A percentile compares a stretch with the other conserved stretches of the same genome.
Conservation (phyloP, 2,797 vertebrate species). For the Syngnathus rostellatus region DNA sequence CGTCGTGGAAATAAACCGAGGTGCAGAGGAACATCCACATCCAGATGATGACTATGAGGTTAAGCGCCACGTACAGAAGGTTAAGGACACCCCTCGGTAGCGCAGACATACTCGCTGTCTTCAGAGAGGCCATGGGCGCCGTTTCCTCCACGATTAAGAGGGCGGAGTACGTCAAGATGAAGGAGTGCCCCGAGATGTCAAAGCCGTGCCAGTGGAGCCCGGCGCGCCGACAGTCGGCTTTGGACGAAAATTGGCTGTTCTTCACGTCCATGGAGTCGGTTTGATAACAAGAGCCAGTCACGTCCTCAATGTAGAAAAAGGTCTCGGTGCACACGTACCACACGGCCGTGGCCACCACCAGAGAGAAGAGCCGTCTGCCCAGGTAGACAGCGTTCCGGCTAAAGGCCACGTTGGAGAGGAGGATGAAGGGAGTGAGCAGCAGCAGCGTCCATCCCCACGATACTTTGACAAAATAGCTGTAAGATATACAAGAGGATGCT, state of each 20-base stretch:
- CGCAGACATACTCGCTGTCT: conserved; percentile 30
- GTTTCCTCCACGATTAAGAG: conserved; percentile 88
- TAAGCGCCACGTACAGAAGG: conserved; percentile 75
- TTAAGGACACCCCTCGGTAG: conserved; percentile 50
- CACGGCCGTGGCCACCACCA: conserved; percentile 77
- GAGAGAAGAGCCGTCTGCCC: conserved; percentile 65
- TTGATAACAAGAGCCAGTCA: conserved; percentile 75
- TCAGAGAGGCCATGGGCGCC: conserved; percentile 69
- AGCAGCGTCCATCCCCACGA: conserved; percentile 92
- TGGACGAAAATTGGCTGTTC: conserved; percentile 50
- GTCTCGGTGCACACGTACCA: conserved; percentile 79
- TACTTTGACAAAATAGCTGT: conserved; percentile 91
- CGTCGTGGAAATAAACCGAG: conserved; percentile 85
- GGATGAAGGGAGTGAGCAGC: conserved; percentile 84
- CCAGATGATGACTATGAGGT: conserved; percentile 76
- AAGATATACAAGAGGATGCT: background rate
- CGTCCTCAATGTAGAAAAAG: conserved; percentile 79
- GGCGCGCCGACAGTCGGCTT: conserved; percentile 67
- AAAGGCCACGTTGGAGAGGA: conserved; percentile 71
- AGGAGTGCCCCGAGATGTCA: conserved; percentile 94
- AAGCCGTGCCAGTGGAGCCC: conserved; percentile 79
- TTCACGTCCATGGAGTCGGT: conserved; percentile 5
- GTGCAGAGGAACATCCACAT: conserved; percentile 89
- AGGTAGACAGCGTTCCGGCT: conserved; percentile 50
- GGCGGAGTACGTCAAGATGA: conserved; percentile 83